Evolutionary conservation across 2,113 vertebrate genomes (phyloP).

Genomic region (Salvelinus namaycush): DNA sequence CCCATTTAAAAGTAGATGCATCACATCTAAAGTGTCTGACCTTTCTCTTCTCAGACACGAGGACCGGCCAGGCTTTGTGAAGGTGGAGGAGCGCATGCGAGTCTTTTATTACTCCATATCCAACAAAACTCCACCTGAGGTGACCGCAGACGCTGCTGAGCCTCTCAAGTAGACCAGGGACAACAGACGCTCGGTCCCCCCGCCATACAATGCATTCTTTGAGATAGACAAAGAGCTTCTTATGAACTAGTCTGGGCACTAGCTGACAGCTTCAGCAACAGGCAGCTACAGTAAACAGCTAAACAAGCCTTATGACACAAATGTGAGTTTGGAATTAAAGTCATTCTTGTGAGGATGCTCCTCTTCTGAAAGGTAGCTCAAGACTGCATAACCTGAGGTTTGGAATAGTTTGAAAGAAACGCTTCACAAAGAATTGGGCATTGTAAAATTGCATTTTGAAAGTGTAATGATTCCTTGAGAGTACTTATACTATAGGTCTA

Average conservation of each 20-base stretch:
- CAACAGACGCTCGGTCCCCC: constrained; percentile 55
- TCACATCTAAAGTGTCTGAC: neutral
- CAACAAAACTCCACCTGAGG: constrained; percentile 54
- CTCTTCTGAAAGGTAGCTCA: neutral
- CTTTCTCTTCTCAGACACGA: constrained; percentile 76
- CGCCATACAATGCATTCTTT: constrained; percentile 59
- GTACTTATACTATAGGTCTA: no score
- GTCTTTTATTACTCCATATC: constrained; percentile 87
- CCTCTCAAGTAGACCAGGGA: constrained; percentile 49
- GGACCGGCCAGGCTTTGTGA: constrained; percentile 83
- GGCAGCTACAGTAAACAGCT: neutral
- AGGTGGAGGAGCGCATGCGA: constrained; percentile 87
- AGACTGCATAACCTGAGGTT: neutral
- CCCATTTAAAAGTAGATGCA: neutral
- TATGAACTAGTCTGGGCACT: constrained; percentile 44
- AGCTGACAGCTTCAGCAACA: constrained; percentile 45
- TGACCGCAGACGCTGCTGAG: constrained; percentile 25
- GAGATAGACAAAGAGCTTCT: constrained; percentile 67
- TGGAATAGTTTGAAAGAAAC: neutral
- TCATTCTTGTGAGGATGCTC: neutral
- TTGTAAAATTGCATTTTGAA: neutral
- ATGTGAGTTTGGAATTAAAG: neutral
- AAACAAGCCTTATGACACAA: neutral
- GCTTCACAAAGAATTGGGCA: neutral
- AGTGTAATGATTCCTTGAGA: neutral